Evolutionary conservation across 2,797 vertebrate species (phyloP), one percentile per base, ranked within the genome.

Genomic region (Anisognathus igniventris): DNA sequence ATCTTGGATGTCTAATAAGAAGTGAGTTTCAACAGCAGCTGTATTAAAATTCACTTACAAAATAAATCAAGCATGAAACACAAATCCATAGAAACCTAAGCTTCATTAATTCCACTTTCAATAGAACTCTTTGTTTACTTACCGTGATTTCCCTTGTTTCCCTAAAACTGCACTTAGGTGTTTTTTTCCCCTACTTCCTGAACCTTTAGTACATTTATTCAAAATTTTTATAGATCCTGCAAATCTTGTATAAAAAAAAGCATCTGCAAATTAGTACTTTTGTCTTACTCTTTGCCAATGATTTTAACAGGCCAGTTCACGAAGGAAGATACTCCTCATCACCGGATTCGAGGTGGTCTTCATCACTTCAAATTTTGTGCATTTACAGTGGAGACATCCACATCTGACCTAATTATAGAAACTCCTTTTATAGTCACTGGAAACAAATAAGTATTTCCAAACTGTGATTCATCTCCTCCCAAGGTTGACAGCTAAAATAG

Each of bases 31-130:
- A 90, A 72, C n/a, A 68, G 31, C 35, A 80, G 18, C 31, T 68
- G 81, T 84, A 93, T 90, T 95, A 96, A 96, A 94, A 93, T 80
- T 95, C 76, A 90, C 85, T 94, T 91, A 74, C 31, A 88, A 91
- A 86, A 72, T 90, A 95, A 93, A 95, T 93, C 87, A 94, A 25
- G 88, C 88, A 47, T 6, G 35, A 93, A 94, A 88, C 82, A 91
- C 57, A 90, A 95, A 93, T 96, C 91, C 87, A 90, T 90, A 90
- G 72, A 82, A 92, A 90, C 62, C 20, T 58, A 83, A 83, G 75
- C 75, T 93, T 93, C 89, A 65, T 94, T 96, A 93, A 86, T 80
- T 96, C 35, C 14, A 54, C 65, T 92, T 95, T 48, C 85, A 90
- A 65, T 37, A 86, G 44, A 86, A 62, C 70, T 86, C 16, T 77